Evolutionary conservation across 2,113 vertebrate species (phyloP).

Genomic region (Ploceus nigricollis): DNA sequence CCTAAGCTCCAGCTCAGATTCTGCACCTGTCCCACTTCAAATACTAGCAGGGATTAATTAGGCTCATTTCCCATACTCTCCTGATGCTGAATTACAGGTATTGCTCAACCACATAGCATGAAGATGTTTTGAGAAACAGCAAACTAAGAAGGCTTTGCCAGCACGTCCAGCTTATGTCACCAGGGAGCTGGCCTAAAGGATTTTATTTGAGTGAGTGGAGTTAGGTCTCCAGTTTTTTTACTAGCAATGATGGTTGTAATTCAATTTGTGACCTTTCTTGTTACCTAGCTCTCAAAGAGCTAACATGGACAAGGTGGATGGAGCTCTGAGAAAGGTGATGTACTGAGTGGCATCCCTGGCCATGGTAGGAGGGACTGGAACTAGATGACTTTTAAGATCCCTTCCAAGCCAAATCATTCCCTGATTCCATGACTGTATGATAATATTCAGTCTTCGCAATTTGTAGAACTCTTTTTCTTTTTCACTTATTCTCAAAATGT

Average conservation of each 20-base stretch:
- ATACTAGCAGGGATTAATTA: background rate
- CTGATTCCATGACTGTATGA: background rate
- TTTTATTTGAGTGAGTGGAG: background rate
- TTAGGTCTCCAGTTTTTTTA: background rate
- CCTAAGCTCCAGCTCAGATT: background rate
- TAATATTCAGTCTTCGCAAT: background rate
- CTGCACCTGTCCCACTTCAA: background rate
- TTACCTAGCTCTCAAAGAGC: background rate
- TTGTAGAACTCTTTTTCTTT: background rate
- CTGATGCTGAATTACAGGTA: background rate
- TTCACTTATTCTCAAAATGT: accelerated
- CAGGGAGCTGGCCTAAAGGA: background rate
- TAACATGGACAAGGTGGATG: no score
- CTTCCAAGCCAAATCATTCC: background rate
- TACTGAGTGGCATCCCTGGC: background rate
- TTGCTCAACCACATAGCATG: background rate
- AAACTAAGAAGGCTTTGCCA: background rate
- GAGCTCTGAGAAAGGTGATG: background rate
- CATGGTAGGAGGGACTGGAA: background rate
- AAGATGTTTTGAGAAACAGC: background rate
- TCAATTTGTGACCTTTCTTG: background rate
- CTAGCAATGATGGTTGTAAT: background rate
- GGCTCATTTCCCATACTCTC: background rate
- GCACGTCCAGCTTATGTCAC: background rate
- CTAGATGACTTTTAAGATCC: no score